A percentile compares a stretch with the other conserved stretches of the same genome.
These are phyloP conservation scores for Talpa occidentalis DNA, from an alignment of 2,113 vertebrate species.

Conservation along the genomic window DNA sequence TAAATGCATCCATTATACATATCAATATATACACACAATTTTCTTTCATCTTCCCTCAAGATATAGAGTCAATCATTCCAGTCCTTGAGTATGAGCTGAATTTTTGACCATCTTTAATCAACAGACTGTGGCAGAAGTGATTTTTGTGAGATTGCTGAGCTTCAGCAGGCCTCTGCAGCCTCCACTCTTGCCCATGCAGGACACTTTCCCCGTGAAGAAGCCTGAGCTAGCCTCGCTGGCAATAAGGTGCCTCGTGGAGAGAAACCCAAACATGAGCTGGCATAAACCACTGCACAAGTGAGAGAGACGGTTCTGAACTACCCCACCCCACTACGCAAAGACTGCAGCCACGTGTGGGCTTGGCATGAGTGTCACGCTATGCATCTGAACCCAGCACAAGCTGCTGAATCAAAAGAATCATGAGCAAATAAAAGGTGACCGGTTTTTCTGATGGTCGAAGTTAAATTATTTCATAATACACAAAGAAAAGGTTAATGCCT, in stretches of 20 bases:
- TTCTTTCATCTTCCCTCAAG: neutral
- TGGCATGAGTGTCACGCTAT: no score
- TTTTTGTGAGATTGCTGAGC: neutral
- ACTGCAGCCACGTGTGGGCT: neutral
- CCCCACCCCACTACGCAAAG: neutral
- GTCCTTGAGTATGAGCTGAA: neutral
- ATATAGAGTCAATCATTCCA: neutral
- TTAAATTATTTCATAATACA: neutral
- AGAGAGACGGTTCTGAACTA: neutral
- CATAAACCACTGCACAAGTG: no score
- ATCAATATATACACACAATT: neutral
- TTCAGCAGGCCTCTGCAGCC: neutral
- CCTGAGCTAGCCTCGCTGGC: neutral
- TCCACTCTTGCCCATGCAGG: neutral
- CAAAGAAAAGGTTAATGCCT: constrained; percentile 71
- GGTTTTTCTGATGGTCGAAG: neutral
- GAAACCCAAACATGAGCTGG: neutral
- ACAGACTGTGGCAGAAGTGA: neutral
- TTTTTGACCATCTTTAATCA: neutral
- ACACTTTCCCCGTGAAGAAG: neutral
- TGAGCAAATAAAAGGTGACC: neutral
- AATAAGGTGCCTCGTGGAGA: neutral
- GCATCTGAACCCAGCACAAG: neutral
- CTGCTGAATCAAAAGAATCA: neutral
- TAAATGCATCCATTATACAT: no score